These are phyloP conservation scores for Amphiduros pacificus DNA, from an alignment of 2,888 invertebrate species.

Conservation along the genomic window DNA sequence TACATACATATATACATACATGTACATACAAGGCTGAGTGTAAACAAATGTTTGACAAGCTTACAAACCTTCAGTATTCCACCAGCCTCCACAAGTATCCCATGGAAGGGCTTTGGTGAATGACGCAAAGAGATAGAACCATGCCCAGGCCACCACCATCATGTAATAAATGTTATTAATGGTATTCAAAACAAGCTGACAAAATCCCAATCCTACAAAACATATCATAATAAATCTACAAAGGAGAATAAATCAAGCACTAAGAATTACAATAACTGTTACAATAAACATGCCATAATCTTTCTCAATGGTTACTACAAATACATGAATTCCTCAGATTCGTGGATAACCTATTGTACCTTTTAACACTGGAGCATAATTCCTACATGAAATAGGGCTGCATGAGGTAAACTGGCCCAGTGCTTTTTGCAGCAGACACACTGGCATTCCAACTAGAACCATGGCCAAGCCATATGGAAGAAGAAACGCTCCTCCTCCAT, in stretches of 20 bases:
- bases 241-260: too few species aligned
- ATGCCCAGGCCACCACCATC: neutral
- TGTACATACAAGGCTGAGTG: too few species aligned
- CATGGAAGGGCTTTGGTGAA: conserved; percentile 1
- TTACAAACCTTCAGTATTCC: conserved; percentile 11
- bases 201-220: too few species aligned
- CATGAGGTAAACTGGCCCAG: conserved; percentile 56
- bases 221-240: too few species aligned
- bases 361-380: conserved; percentile 55
- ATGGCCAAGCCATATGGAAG: conserved; percentile 56
- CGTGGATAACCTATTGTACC: conserved; percentile 41
- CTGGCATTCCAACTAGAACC: conserved; percentile 54
- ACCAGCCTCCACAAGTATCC: conserved; percentile 1
- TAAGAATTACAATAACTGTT: too few species aligned
- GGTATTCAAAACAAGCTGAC: too few species aligned
- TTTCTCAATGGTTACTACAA: too few species aligned
- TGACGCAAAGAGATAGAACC: conserved; percentile 2
- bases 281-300: too few species aligned
- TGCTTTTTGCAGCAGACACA: conserved; percentile 56
- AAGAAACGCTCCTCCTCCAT: conserved; percentile 43
- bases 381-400: conserved; percentile 58
- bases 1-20: too few species aligned
- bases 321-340: too few species aligned
- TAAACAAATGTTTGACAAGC: too few species aligned
- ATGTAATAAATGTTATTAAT: neutral